Evolutionary conservation across 2,888 invertebrate genomes (phyloP), one percentile per base, ranked within the genome.

Genomic region (Tinea pellionella): DNA sequence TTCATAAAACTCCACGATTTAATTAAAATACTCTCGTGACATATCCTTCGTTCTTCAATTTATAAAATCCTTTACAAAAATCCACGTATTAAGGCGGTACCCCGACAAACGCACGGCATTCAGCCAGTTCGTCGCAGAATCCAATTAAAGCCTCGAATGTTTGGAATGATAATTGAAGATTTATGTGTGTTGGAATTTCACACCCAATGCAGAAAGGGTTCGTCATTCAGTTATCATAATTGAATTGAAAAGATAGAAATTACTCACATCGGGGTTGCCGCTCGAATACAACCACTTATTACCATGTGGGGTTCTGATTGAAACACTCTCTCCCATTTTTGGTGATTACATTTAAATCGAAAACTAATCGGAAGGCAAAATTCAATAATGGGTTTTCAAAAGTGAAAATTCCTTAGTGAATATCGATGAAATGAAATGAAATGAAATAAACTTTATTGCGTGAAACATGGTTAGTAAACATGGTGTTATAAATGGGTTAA

Each of bases 111-210:
- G n/a, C 57, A 24, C 29, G 55, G 2, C 68, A 68, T 69, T 70
- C 71, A 74, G 72, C 72, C 69, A 69, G 68, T 71, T 71, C 73
- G 70, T 74, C 69, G 70, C 69, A 63, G 73, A 78, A 79, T 78
- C 77, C 75, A 80, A 78, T 80, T 78, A 78, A 74, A 75, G 68
- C 69, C 69, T 61, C 62, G 69, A 65, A 69, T 75, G 72, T 75
- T 75, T 72, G 70, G 70, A 70, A 73, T 75, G 73, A 77, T 78
- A 78, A 78, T 78, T 78, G 78, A 72, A 74, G 70, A 71, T 72
- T 73, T 76, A n/a, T 13, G 29, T 47, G 59, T 72, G 69, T 68
- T 65, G 73, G 72, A 70, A 75, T 77, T 74, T 69, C 69, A 68
- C 68, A 68, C 69, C 65, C 65, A 62, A 68, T 68, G 65, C 65